These are phyloP conservation scores for Protomyctophum bolini DNA, from an alignment of 2,113 vertebrate species.

Conservation along the genomic window DNA sequence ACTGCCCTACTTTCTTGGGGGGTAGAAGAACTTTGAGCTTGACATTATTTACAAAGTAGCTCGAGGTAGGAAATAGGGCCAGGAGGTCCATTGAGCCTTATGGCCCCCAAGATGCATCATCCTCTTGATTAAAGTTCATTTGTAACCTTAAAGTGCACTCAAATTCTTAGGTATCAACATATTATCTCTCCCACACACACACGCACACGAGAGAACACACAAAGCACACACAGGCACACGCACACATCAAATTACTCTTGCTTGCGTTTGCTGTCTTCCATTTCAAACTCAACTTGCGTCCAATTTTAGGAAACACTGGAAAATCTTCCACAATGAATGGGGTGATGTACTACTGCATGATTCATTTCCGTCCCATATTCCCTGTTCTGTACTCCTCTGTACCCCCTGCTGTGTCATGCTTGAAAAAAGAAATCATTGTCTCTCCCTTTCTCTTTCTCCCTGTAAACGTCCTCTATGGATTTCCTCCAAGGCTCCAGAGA, in stretches of 20 bases:
- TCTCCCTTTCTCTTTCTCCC: conserved; percentile 10
- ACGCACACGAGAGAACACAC: conserved; percentile 2
- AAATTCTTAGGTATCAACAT: conserved; percentile 44
- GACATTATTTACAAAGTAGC: too few relatives aligned
- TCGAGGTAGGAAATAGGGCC: too few relatives aligned
- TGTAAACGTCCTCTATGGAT: background rate
- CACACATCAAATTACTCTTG: background rate
- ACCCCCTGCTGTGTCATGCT: conserved; percentile 10
- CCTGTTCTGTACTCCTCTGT: conserved; percentile 2
- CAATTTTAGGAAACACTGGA: background rate
- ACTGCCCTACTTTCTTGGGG: background rate
- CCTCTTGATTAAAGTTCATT: too few relatives aligned
- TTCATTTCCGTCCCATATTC: background rate
- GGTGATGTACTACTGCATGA: background rate
- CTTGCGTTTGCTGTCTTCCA: too few relatives aligned
- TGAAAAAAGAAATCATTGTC: background rate
- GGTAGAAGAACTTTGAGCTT: too few relatives aligned
- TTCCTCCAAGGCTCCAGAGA: background rate
- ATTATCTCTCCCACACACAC: conserved; percentile 20
- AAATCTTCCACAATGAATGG: background rate
- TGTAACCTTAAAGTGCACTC: conserved; percentile 42
- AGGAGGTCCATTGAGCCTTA: too few relatives aligned
- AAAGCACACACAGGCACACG: background rate
- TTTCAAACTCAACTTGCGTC: background rate
- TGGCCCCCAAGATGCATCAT: too few relatives aligned